Evolutionary conservation across 2,113 vertebrate species (phyloP).

Genomic region (Syrrhaptes paradoxus): DNA sequence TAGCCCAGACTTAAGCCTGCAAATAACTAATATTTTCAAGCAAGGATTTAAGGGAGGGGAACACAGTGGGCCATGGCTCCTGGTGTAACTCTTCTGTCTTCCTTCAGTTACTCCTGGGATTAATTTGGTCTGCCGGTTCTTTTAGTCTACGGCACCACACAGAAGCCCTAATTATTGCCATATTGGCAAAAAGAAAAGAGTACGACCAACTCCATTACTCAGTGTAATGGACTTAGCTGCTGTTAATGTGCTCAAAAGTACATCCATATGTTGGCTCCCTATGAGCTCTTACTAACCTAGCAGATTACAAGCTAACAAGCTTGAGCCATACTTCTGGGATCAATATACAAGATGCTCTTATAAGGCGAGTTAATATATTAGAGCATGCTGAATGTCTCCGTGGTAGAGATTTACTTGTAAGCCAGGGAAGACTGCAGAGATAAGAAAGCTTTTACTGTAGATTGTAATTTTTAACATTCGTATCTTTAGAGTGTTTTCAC

Average conservation of each 20-base stretch:
- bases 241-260: slow-evolving; percentile 3
- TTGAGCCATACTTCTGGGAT: slow-evolving; percentile 3
- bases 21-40: slow-evolving; percentile 4
- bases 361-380: neutral
- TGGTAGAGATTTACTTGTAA: neutral
- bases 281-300: slow-evolving; percentile 12
- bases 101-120: neutral
- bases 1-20: neutral
- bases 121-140: neutral
- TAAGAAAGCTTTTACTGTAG: neutral
- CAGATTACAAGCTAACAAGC: neutral
- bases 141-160: neutral
- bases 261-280: slow-evolving; percentile 42
- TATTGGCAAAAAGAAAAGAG: neutral
- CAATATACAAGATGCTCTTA: neutral
- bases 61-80: neutral
- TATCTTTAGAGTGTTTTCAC: neutral
- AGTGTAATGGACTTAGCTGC: neutral
- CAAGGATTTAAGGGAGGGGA: neutral
- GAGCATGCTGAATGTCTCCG: neutral
- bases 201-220: neutral
- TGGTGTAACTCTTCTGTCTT: neutral
- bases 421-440: neutral
- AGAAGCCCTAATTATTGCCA: slow-evolving; percentile 3
- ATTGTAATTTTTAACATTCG: neutral